These are phyloP conservation scores for Phytoseiulus persimilis DNA, from an alignment of 2,888 invertebrate species.

Conservation along the genomic window DNA sequence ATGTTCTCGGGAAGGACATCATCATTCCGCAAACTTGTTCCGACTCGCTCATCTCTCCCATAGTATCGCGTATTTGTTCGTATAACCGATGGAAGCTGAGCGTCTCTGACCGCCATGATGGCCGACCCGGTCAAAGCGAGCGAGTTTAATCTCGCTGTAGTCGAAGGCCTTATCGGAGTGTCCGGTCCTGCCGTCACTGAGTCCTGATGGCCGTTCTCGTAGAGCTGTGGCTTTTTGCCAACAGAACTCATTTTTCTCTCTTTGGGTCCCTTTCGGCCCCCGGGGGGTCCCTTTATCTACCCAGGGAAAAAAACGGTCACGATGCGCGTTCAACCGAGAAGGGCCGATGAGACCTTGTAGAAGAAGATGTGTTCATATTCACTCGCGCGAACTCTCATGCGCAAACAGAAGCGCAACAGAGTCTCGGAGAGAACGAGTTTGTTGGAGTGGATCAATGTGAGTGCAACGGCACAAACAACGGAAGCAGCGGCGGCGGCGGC, in stretches of 20 bases:
- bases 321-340: not conserved
- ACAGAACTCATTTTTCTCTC: slow-evolving; percentile 31
- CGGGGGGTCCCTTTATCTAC: not conserved
- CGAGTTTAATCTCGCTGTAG: not conserved
- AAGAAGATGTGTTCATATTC: not conserved
- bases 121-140: not conserved
- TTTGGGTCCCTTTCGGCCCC: not conserved
- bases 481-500: not conserved
- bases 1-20: not conserved
- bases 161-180: not conserved
- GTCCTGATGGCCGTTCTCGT: not conserved
- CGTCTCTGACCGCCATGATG: not conserved
- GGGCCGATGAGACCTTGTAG: not conserved
- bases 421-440: not conserved
- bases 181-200: not conserved
- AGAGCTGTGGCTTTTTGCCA: slow-evolving; percentile 37
- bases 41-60: not conserved
- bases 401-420: not conserved
- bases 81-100: not conserved
- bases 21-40: not conserved
- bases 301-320: not conserved
- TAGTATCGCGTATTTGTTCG: not conserved
- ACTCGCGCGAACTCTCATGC: not conserved
- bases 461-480: not conserved
- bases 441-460: not conserved